Evolutionary conservation across 2,888 invertebrate species (phyloP), one percentile per base, ranked within the genome.

Genomic region (Acleris holmiana): DNA sequence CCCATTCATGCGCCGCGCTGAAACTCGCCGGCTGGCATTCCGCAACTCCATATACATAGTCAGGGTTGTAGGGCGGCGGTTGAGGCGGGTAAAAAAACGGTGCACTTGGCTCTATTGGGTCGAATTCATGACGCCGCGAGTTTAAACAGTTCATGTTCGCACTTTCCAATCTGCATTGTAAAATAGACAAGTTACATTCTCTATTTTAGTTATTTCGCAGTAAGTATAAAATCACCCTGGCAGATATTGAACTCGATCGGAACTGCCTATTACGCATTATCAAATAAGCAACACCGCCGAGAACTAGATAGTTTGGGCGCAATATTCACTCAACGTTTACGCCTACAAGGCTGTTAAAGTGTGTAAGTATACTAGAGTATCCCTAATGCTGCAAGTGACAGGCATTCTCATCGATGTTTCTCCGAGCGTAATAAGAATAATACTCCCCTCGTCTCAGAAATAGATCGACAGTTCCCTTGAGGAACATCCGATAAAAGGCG

Each of bases 51-150:
- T 78, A 78, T 40, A 80, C 73, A 75, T 80, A 88, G 68, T 89
- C 83, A 56, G 91, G 91, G 75, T 91, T 91, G 76, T 85, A 91
- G 53, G 91, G 89, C 71, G 88, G 89, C 71, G 88, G 84, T 71
- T 90, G 89, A 25, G 79, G 76, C 21, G 84, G 82, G 72, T 90
- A 89, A 76, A 80, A 84, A 25, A 80, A 73, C 47, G 86, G 83
- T 56, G 84, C 84, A 67, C 78, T 87, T 49, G 84, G 78, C 63
- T 86, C 86, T 53, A 79, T 71, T 67, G 76, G 67, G 66, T 82
- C 79, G 69, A 77, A 78, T 67, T 83, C 81, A 65, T 76, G 75
- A 70, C 75, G 80, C 67, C 82, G 77, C 67, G 77, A 77, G 70
- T 76, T 82, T 76, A 91, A 76, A 76, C 91, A 91, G 80, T 91